Evolutionary conservation across 2,113 vertebrate species (phyloP).

Genomic region (Leptosomus discolor): DNA sequence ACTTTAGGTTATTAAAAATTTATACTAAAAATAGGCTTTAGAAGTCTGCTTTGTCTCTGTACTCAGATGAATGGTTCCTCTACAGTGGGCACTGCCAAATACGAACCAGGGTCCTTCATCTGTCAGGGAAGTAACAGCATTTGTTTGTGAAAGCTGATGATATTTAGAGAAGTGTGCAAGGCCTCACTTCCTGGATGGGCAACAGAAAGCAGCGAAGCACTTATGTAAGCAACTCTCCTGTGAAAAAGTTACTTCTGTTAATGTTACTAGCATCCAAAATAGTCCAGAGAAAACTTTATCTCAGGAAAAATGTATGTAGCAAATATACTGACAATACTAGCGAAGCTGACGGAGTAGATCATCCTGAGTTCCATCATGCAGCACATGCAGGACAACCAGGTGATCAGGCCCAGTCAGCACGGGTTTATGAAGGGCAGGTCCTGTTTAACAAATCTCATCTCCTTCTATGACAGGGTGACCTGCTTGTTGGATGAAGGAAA

Average conservation of each 20-base stretch:
- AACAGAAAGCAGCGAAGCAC: neutral
- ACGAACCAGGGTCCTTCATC: neutral
- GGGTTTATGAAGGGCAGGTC: no score
- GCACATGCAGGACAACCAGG: no score
- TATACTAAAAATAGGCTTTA: no score
- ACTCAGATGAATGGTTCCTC: neutral
- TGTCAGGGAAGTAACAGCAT: neutral
- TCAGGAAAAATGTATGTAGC: neutral
- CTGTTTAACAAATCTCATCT: no score
- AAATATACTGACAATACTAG: neutral
- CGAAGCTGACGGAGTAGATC: no score
- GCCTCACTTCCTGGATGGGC: neutral
- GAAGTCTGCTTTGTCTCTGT: neutral
- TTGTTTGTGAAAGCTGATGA: neutral
- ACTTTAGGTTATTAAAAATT: neutral
- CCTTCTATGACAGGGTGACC: no score
- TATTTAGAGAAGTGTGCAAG: slow-evolving; percentile 7
- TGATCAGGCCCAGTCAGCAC: no score
- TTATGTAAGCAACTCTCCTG: neutral
- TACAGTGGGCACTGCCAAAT: neutral
- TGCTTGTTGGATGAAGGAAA: no score
- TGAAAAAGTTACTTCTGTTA: neutral
- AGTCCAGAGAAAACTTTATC: neutral
- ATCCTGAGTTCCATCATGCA: no score
- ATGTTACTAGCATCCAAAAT: neutral